Conservation (phyloP, 2,113 vertebrate species). For the Lonchura striata region DNA sequence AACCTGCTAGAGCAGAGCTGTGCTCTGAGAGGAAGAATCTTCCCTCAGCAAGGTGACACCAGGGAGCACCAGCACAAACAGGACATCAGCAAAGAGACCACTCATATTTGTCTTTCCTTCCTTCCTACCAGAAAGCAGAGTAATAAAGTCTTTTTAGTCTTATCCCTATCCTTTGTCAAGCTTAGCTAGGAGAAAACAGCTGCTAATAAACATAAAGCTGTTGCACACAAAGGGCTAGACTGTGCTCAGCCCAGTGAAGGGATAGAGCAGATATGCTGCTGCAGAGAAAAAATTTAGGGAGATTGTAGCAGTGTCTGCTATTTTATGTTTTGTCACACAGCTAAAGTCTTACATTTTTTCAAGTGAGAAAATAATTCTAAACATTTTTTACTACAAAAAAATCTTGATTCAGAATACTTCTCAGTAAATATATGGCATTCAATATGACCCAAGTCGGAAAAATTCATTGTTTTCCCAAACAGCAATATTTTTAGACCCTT, state of each 20-base stretch:
- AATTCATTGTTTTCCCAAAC: not conserved
- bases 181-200: slow-evolving; percentile 2
- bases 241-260: not conserved
- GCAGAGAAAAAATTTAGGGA: not conserved
- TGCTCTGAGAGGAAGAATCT: not conserved
- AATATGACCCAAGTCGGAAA: not conserved
- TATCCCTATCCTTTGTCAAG: not conserved
- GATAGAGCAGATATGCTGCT: not conserved
- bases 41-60: not conserved
- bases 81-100: not conserved
- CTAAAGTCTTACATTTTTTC: not conserved
- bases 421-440: not conserved
- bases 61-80: accelerated
- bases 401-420: not conserved
- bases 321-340: not conserved
- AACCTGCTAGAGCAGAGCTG: not conserved
- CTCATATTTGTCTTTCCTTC: not conserved
- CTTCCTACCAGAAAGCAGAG: not conserved
- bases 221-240: not conserved
- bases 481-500: not conserved
- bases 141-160: not conserved
- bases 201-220: slow-evolving; percentile 28
- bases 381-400: not conserved
- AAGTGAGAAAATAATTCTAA: not conserved
- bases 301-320: not conserved